These are phyloP conservation scores for Carassius gibelio DNA, from an alignment of 2,113 vertebrate genomes.

Conservation along the genomic window DNA sequence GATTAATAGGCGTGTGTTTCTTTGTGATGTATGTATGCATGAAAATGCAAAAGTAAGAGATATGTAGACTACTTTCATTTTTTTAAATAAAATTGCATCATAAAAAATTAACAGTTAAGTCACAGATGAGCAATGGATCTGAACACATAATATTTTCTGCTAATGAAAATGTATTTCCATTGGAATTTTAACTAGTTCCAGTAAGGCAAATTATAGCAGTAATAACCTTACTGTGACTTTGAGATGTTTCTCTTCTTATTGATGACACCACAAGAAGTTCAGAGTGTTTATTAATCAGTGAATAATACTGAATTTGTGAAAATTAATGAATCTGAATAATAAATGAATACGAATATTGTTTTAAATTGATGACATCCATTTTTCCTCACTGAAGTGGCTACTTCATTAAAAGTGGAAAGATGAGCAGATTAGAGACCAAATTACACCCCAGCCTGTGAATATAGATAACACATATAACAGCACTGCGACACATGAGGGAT, in stretches of 20 bases:
- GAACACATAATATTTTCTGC: conserved; percentile 26
- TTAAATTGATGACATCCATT: conserved; percentile 72
- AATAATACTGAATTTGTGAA: conserved; percentile 77
- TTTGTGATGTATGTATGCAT: conserved; percentile 44
- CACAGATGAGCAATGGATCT: conserved; percentile 58
- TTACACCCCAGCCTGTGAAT: conserved; percentile 67
- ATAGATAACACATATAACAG: conserved; percentile 31
- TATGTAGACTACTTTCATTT: conserved; percentile 9
- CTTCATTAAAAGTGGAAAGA: conserved; percentile 77
- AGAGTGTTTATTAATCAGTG: conserved; percentile 78
- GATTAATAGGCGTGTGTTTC: conserved; percentile 7
- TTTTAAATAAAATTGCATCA: conserved; percentile 67
- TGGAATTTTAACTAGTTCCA: conserved; percentile 48
- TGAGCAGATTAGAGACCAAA: conserved; percentile 70
- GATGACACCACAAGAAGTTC: conserved; percentile 64
- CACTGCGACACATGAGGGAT: conserved; percentile 50
- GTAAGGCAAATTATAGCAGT: conserved; percentile 63
- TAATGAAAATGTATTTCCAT: conserved; percentile 50
- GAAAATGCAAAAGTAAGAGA: conserved; percentile 37
- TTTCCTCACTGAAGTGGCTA: conserved; percentile 69
- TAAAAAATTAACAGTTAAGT: conserved; percentile 64
- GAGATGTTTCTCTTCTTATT: conserved; percentile 73
- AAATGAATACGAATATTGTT: conserved; percentile 64
- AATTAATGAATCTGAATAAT: conserved; percentile 69
- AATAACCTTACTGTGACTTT: conserved; percentile 72